Percentiles rank a stretch among this genome's conserved stretches.
These are phyloP conservation scores for Ramazzottius varieornatus DNA, from an alignment of 2,888 invertebrate species.

Conservation along the genomic window DNA sequence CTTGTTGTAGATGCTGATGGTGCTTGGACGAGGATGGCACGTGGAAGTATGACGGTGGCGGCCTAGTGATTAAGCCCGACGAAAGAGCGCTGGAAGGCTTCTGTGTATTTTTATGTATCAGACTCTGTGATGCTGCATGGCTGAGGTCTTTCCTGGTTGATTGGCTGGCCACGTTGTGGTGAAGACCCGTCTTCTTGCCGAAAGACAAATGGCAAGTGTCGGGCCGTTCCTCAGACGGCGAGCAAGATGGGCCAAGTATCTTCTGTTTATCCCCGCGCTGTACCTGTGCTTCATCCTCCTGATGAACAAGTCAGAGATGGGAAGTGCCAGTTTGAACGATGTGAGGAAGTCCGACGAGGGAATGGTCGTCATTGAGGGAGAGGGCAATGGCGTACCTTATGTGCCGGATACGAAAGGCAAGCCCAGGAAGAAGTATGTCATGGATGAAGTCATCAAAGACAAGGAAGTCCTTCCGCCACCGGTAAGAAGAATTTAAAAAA, in stretches of 20 bases:
- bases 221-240: neutral
- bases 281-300: neutral
- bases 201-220: neutral
- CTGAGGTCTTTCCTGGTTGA: too few species aligned
- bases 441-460: neutral
- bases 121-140: too few species aligned
- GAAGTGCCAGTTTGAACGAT: neutral
- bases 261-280: neutral
- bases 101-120: too few species aligned
- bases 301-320: neutral
- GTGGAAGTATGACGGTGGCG: too few species aligned
- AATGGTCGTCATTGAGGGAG: neutral
- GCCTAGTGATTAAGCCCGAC: too few species aligned
- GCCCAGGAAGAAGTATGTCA: neutral
- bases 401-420: too few species aligned
- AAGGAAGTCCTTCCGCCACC: neutral
- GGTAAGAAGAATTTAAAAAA: too few species aligned
- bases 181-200: too few species aligned
- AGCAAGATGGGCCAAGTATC: neutral
- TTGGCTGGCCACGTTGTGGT: too few species aligned
- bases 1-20: too few species aligned
- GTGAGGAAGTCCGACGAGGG: neutral
- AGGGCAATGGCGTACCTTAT: neutral
- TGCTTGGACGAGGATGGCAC: too few species aligned
- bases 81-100: too few species aligned